Conservation (phyloP, 2,113 vertebrate genomes). For the Oxygymnocypris stewartii region DNA sequence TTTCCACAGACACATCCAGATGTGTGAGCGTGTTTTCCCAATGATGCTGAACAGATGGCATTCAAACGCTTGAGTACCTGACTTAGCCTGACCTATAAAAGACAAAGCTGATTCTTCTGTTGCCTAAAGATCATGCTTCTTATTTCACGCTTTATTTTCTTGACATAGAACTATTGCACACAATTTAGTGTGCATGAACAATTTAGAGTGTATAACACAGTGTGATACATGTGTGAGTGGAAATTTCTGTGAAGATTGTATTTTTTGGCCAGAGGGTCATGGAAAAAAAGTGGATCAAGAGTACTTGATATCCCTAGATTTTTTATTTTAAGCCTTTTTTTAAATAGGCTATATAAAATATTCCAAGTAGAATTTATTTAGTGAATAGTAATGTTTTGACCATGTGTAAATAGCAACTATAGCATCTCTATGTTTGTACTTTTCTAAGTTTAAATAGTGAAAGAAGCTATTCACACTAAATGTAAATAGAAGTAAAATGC, state of each 20-base stretch:
- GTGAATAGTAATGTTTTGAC: background rate
- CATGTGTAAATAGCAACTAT: background rate
- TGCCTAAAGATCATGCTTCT: conserved; percentile 1
- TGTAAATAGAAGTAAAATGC: background rate
- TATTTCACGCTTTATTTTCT: conserved; percentile 18
- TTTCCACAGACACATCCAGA: conserved; percentile 44
- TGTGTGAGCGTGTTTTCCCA: conserved; percentile 39
- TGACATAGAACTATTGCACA: background rate
- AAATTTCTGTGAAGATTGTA: background rate
- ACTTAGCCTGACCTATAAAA: conserved; percentile 40
- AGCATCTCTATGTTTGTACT: background rate
- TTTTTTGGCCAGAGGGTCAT: background rate
- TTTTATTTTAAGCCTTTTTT: too few species aligned
- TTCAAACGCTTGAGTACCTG: conserved; percentile 43
- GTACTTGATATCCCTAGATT: background rate
- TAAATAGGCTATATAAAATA: background rate
- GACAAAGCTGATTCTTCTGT: conserved; percentile 19
- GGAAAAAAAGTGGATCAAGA: background rate
- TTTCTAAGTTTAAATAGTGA: background rate
- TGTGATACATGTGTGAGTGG: background rate
- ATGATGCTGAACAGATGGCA: conserved; percentile 48
- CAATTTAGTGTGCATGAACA: conserved; percentile 5
- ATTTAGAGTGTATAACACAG: background rate
- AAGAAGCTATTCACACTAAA: background rate
- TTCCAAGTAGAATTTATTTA: background rate